These are phyloP conservation scores for Tapera naevia DNA, from an alignment of 2,797 vertebrate species.

Conservation along the genomic window DNA sequence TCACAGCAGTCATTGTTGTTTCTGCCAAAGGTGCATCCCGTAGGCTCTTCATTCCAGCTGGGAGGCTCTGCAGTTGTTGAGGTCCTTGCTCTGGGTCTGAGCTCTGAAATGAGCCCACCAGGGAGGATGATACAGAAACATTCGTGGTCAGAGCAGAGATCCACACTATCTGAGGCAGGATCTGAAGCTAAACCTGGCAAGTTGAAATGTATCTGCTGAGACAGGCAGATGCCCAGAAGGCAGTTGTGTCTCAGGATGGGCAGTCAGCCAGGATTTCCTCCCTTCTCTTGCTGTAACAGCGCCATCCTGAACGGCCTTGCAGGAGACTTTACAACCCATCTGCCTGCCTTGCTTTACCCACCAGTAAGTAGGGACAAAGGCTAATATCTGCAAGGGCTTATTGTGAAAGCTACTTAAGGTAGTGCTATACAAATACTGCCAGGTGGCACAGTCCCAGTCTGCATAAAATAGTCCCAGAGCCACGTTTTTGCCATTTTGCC, in stretches of 20 bases:
- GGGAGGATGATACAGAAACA: not conserved
- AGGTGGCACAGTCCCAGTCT: not conserved
- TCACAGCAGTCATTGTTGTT: not conserved
- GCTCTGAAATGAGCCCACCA: not conserved
- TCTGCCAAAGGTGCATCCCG: fast-evolving
- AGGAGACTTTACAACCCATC: not conserved
- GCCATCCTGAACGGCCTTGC: not conserved
- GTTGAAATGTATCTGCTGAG: not conserved
- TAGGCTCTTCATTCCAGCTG: not conserved
- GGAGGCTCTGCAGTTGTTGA: not conserved
- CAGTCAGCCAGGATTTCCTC: not conserved
- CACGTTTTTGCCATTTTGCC: not conserved
- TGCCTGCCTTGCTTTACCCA: not conserved
- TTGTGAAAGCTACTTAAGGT: not conserved
- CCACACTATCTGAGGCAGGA: not conserved
- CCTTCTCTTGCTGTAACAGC: not conserved
- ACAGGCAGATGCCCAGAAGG: not conserved
- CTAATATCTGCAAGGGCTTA: not conserved
- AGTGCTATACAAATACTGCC: not conserved
- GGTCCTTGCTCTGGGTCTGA: not conserved
- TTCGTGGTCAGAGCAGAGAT: fast-evolving
- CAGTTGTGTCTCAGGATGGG: not conserved
- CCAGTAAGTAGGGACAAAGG: not conserved
- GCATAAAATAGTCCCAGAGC: not conserved
- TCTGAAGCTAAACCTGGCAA: not conserved